Evolutionary conservation across 2,888 invertebrate genomes (phyloP).

Genomic region (Sesia bembeciformis): DNA sequence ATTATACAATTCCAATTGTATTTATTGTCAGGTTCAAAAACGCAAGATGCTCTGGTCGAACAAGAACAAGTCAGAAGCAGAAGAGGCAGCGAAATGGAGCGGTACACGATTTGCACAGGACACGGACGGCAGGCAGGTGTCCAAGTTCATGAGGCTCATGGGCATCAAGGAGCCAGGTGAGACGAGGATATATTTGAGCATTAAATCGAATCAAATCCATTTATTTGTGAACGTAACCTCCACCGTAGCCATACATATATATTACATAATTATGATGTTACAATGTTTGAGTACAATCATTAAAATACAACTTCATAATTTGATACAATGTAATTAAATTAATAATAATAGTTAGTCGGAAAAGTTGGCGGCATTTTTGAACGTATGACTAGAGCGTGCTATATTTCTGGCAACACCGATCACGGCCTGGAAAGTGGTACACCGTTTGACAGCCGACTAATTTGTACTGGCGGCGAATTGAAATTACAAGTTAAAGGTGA

Average conservation of each 20-base stretch:
- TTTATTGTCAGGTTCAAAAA: conserved; percentile 79
- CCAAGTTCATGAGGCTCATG: conserved; percentile 97
- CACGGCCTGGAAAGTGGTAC: no score
- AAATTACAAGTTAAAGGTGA: no score
- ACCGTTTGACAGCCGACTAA: no score
- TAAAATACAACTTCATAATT: no score
- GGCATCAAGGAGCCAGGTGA: conserved; percentile 84
- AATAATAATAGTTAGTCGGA: no score
- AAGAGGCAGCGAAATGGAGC: conserved; percentile 80
- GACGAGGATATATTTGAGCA: background rate
- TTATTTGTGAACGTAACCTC: background rate
- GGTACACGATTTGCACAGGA: conserved; percentile 92
- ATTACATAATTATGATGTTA: no score
- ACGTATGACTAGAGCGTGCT: no score
- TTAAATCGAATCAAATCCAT: background rate
- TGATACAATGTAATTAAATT: no score
- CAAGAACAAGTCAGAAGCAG: conserved; percentile 75
- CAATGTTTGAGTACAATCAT: no score
- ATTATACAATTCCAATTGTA: background rate
- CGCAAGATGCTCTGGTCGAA: conserved; percentile 93
- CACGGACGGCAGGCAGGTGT: conserved; percentile 91
- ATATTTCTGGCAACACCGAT: no score
- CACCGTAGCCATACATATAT: background rate
- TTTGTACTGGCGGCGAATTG: no score
- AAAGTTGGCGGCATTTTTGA: no score